Evolutionary conservation across 1,140 invertebrate genomes (phyloP).

Genomic region (Portunus trituberculatus): DNA sequence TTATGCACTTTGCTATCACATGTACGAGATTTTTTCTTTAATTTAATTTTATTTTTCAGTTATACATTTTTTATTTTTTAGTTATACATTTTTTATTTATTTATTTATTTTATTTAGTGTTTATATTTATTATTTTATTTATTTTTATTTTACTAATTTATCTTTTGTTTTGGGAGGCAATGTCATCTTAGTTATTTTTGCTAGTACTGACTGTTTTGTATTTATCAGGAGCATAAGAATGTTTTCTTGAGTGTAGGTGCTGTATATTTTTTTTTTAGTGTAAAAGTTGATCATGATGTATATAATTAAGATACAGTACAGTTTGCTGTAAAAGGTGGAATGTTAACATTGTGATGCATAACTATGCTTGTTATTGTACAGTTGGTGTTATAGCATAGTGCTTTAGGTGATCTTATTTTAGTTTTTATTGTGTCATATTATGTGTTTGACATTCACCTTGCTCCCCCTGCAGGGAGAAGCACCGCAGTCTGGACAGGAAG

Average conservation of each 20-base stretch:
- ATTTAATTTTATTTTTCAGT: too few species aligned
- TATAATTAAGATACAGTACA: neutral
- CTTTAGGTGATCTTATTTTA: neutral
- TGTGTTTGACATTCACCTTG: neutral
- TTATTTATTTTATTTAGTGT: neutral
- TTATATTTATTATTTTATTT: too few species aligned
- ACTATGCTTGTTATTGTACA: constrained; percentile 22
- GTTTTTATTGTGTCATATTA: neutral
- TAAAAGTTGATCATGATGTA: too few species aligned
- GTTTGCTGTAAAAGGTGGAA: neutral
- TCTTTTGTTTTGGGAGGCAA: too few species aligned
- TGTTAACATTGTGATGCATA: neutral
- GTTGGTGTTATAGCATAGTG: neutral
- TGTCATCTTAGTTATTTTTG: too few species aligned
- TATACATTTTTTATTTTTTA: too few species aligned
- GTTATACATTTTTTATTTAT: too few species aligned
- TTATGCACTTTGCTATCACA: neutral
- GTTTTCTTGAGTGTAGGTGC: too few species aligned
- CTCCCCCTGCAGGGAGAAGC: constrained; percentile 70
- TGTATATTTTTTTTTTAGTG: too few species aligned
- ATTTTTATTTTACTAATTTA: too few species aligned
- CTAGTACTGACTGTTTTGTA: too few species aligned
- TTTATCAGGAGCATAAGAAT: too few species aligned
- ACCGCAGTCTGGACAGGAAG: constrained; percentile 74
- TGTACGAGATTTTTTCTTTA: neutral